Evolutionary conservation across 2,113 vertebrate genomes (phyloP).

Genomic region (Morphnarchus princeps): DNA sequence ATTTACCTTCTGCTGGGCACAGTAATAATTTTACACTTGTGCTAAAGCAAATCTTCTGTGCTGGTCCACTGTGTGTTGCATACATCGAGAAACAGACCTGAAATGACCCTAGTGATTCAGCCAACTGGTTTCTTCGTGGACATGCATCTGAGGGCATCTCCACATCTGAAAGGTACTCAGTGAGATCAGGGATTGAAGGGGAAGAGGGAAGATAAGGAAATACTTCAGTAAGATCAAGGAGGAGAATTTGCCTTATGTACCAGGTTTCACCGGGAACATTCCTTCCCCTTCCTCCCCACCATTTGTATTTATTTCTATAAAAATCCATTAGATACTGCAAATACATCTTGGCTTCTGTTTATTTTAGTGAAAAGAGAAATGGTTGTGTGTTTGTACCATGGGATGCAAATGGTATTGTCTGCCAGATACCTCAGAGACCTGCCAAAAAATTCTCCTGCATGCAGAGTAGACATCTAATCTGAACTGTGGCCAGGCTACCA

Average conservation of each 20-base stretch:
- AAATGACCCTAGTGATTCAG: neutral
- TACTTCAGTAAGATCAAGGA: neutral
- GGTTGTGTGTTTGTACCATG: neutral
- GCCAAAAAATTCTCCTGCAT: neutral
- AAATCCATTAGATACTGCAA: neutral
- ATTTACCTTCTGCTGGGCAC: neutral
- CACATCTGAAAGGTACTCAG: neutral
- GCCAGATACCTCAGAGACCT: neutral
- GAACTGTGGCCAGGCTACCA: neutral
- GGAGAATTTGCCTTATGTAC: neutral
- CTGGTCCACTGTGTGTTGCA: neutral
- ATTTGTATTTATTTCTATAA: neutral
- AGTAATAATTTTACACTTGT: neutral
- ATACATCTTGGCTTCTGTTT: neutral
- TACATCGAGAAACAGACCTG: neutral
- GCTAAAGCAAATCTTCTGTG: neutral
- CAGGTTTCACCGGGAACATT: neutral
- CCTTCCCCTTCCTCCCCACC: neutral
- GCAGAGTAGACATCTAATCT: neutral
- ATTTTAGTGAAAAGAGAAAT: neutral
- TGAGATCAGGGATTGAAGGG: neutral
- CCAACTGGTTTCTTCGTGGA: neutral
- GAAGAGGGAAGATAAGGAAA: neutral
- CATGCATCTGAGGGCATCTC: neutral
- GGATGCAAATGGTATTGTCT: neutral